phyloP scores from a whole-genome alignment of 2,888 invertebrate genomes.

The Dryococelus australis region DNA sequence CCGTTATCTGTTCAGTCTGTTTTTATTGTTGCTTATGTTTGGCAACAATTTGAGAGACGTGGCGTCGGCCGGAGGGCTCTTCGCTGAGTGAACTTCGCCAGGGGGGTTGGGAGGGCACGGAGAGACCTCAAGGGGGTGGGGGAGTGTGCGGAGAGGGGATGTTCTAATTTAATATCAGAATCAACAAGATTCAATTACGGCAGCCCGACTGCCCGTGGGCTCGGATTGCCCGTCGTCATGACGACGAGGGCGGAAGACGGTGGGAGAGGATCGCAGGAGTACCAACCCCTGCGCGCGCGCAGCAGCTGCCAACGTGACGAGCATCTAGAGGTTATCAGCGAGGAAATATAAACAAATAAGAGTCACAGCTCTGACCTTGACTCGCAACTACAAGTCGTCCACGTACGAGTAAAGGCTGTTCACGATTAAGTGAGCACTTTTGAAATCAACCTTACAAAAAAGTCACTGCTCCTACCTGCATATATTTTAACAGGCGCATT shows the following conservation, averaged over 20 bases:
- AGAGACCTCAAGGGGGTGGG: neutral
- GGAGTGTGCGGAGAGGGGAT: constrained; percentile 22
- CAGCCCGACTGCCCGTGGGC: constrained; percentile 10
- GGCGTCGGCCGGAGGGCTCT: neutral
- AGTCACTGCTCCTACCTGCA: no score
- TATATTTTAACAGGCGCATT: no score
- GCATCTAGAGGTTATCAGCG: neutral
- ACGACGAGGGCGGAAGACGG: neutral
- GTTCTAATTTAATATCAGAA: constrained; percentile 42
- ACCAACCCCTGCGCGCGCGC: neutral
- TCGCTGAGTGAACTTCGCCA: neutral
- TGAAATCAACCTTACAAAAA: no score
- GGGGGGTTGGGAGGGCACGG: constrained; percentile 10
- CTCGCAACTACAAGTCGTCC: no score
- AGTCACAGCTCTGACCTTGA: neutral
- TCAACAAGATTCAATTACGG: constrained; percentile 43
- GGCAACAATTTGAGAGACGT: constrained; percentile 2
- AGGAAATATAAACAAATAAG: neutral
- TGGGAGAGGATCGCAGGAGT: neutral
- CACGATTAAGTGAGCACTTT: no score
- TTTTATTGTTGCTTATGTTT: constrained; percentile 3
- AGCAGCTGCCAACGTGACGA: neutral
- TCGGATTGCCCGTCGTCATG: constrained; percentile 26
- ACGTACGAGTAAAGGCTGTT: no score
- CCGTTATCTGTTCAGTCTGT: neutral